Base-by-base conservation (phyloP, 2,888 invertebrate species). In the Thera obeliscata region DNA sequence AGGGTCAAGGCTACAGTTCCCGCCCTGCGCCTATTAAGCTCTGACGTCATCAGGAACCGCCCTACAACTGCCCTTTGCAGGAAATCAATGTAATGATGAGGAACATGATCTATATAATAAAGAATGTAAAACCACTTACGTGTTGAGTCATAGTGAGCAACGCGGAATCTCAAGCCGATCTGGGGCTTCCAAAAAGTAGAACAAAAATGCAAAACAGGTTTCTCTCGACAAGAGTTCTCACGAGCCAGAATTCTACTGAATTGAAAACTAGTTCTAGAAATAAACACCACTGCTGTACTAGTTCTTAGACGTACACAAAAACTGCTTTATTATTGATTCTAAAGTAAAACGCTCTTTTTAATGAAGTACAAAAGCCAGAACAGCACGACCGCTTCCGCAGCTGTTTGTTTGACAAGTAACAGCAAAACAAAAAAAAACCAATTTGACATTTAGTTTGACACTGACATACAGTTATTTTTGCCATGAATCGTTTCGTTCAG, bases 41-140 rank as follows among this genome's bases (percentile, higher is more conserved):
- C 55, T 73, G 71, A 74, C 73, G 71, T 71, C 73, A 73, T 57
- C 49, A 62, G 70, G 69, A 70, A 66, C 64, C 74, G 73, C 73
- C 73, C 69, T 64, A 54, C 52, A 59, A 48, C 48, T 61, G 48
- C 58, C 69, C 58, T 66, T 49, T 33, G n/a, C 2, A 50, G 11
- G 1, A 55, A 43, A 43, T 7, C 9, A 55, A 49, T 57, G 12
- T 2, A 11, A 38, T 36, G 3, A 59, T 49, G n/a, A 48, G 7
- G 8, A 9, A 46, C 8, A 9, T 7, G 8, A 46, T 46, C 11
- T 60, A 60, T 22, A 22, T 22, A 22, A 22, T 22, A 22, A 22
- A 22, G 6, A 52, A 43, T 36, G 41, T 48, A 50, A 66, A 50
- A 7, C 41, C 61, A 74, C 75, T 75, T 74, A 75, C 75, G 65